Base-by-base conservation (phyloP, 2,888 invertebrate genomes). In the Ctenicera cuprea region DNA sequence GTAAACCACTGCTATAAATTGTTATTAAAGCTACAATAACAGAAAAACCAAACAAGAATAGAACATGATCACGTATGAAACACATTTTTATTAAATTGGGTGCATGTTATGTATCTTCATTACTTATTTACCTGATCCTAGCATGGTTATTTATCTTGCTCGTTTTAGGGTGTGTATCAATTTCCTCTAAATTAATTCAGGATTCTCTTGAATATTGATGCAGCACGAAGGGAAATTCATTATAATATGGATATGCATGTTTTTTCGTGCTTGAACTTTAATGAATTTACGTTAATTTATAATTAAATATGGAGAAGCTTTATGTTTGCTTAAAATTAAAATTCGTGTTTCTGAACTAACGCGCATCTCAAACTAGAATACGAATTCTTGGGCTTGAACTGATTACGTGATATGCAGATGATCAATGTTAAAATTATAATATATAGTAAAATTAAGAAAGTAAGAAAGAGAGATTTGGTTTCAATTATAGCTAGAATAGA, bases 121-220 rank as follows among this genome's bases (percentile, higher is more conserved):
- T 45, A 45, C 16, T 45, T 45, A 45, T 45, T 16, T 45, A 16
- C 45, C 18, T 18, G 1, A 45, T 18, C 16, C 14, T 18, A 18
- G 16, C 5, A 14, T 45, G 45, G 45, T 45, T 45, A 45, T 45
- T 45, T 45, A 45, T 45, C 50, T 50, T 22, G 50, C 50, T 50
- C 50, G 26, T 50, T 20, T 26, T 20, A 50, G 22, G 22, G 50
- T 26, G 50, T 50, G 50, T 50, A 50, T 50, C 50, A 50, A 50
- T 50, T 45, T 45, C 16, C 45, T 5, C 14, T 12, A 14, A 43
- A 43, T 45, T 18, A 45, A 45, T 45, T 9, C 16, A 18, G 45
- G 8, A 45, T 45, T 18, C 45, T 14, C 18, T 45, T 14, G 5
- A 43, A 45, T 45, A 45, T 16, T 45, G 18, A 45, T 18, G 45